These are phyloP conservation scores for Heteropelma amictum DNA, from an alignment of 2,888 invertebrate species.

Conservation along the genomic window DNA sequence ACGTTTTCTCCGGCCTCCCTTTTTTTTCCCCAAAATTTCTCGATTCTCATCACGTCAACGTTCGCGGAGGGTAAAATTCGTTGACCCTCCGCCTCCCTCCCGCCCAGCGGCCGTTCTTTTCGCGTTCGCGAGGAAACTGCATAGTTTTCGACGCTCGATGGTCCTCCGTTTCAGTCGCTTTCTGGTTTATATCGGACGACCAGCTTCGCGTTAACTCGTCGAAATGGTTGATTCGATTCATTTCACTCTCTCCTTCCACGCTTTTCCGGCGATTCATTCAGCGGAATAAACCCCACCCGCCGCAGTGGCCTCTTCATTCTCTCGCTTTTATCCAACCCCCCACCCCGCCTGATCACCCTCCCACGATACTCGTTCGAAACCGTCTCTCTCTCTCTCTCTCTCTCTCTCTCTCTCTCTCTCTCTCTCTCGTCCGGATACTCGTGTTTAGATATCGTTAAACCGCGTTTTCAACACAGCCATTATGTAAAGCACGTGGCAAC, in stretches of 20 bases:
- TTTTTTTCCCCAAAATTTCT: conserved; percentile 5
- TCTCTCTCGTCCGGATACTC: conserved; percentile 63
- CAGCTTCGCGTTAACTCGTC: conserved; percentile 20
- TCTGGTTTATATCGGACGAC: conserved; percentile 40
- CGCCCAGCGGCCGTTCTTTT: too few species aligned
- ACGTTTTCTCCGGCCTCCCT: conserved; percentile 44
- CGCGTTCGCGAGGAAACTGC: conserved; percentile 34
- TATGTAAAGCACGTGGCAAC: conserved; percentile 75
- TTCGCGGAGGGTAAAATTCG: too few species aligned
- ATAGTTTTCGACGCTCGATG: conserved; percentile 42
- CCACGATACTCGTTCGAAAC: background rate
- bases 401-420: background rate
- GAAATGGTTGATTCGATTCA: conserved; percentile 32
- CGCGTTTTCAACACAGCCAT: conserved; percentile 75
- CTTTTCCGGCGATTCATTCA: conserved; percentile 46
- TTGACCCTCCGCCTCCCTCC: too few species aligned
- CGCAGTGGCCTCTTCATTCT: background rate
- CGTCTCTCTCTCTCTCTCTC: background rate
- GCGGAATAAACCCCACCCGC: conserved; percentile 25
- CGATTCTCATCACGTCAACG: background rate
- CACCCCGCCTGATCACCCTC: background rate
- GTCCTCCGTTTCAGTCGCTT: conserved; percentile 46
- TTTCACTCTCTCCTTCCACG: conserved; percentile 9
- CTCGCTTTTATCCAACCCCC: background rate
- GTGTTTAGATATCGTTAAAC: conserved; percentile 76